These are phyloP conservation scores for Melanotus villosus DNA, from an alignment of 2,888 invertebrate species.

Conservation along the genomic window DNA sequence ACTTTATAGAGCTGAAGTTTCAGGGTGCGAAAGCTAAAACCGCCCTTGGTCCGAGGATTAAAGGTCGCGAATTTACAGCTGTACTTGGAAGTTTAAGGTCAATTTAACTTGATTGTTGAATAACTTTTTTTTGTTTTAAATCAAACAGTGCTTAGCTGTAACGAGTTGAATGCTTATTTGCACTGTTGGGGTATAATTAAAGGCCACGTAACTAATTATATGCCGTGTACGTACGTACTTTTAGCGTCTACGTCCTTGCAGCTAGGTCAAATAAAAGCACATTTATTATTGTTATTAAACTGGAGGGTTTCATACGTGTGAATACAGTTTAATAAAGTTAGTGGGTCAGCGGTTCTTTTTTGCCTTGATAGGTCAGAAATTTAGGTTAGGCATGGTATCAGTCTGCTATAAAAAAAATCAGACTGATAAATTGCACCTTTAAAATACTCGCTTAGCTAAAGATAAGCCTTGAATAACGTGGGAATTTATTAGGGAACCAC, in stretches of 20 bases:
- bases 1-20: slow-evolving; percentile 3
- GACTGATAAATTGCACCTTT: no score
- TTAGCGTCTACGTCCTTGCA: slow-evolving; percentile 1
- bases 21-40: background rate
- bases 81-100: slow-evolving; percentile 11
- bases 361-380: no score
- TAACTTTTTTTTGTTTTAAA: background rate
- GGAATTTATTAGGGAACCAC: no score
- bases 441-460: no score
- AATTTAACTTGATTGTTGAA: background rate
- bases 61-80: slow-evolving; percentile 5
- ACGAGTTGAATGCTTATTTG: background rate
- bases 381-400: no score
- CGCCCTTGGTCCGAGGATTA: background rate
- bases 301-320: background rate
- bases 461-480: no score
- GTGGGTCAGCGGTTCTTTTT: no score
- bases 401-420: no score
- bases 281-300: background rate
- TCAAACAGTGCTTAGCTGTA: background rate
- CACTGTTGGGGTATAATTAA: background rate
- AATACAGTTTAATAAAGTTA: no score
- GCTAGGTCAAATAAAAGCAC: background rate
- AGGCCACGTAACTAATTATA: slow-evolving; percentile 5
- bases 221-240: background rate